Evolutionary conservation across 2,797 vertebrate genomes (phyloP).

Genomic region (Cheirogaleus major): DNA sequence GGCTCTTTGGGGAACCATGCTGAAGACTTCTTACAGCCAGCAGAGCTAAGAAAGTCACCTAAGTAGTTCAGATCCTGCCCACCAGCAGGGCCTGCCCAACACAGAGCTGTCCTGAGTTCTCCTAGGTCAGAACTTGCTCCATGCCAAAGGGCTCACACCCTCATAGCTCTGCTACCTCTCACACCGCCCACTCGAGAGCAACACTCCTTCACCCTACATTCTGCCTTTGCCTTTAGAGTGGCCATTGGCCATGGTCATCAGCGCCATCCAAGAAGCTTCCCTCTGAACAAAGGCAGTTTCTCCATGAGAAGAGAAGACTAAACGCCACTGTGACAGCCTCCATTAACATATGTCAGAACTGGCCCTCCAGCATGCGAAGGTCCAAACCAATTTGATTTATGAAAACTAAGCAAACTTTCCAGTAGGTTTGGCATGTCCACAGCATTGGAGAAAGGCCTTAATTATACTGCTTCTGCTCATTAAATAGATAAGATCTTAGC

Average conservation of each 20-base stretch:
- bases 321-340: not conserved
- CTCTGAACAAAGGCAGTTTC: constrained; percentile 13
- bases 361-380: not conserved
- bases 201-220: not conserved
- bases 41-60: not conserved
- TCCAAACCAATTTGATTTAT: constrained; percentile 68
- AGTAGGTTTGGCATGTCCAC: constrained; percentile 55
- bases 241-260: not conserved
- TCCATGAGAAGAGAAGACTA: not conserved
- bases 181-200: not conserved
- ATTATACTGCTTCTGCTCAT: constrained; percentile 69
- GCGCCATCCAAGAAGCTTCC: not conserved
- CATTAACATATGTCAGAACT: constrained; percentile 5
- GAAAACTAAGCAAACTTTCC: constrained; percentile 69
- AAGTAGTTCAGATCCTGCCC: not conserved
- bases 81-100: not conserved
- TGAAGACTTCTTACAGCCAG: not conserved
- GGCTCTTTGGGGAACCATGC: constrained; percentile 24
- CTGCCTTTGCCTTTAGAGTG: not conserved
- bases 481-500: constrained; percentile 77
- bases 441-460: constrained; percentile 50
- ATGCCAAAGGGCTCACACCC: not conserved
- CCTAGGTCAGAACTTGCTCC: not conserved
- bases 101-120: not conserved
- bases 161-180: not conserved